Evolutionary conservation across 2,888 invertebrate species (phyloP).

Genomic region (Abscondita cerata): DNA sequence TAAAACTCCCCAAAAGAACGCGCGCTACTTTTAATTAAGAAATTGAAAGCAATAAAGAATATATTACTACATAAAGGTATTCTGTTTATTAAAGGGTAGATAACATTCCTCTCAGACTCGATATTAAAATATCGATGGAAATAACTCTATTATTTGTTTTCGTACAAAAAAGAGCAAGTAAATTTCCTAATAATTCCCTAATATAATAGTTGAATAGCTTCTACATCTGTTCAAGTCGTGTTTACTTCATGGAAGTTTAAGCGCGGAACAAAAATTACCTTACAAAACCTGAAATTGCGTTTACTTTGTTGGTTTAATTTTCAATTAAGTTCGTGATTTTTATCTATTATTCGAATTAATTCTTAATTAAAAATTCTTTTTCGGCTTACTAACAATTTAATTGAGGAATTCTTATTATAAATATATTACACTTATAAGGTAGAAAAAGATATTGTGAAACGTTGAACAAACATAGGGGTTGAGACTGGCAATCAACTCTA

Average conservation of each 20-base stretch:
- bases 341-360: too few species aligned
- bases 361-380: background rate
- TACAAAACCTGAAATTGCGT: background rate
- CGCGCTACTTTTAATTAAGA: slow-evolving; percentile 21
- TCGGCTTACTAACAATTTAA: background rate
- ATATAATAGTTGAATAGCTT: slow-evolving; percentile 40
- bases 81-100: slow-evolving; percentile 39
- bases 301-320: too few species aligned
- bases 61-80: slow-evolving; percentile 36
- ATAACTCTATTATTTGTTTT: slow-evolving; percentile 42
- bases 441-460: slow-evolving; percentile 17
- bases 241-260: slow-evolving; percentile 26
- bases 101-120: slow-evolving; percentile 38
- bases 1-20: too few species aligned
- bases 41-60: slow-evolving; percentile 18
- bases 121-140: slow-evolving; percentile 46
- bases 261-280: slow-evolving; percentile 10
- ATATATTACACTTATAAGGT: slow-evolving; percentile 10
- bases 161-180: slow-evolving; percentile 40
- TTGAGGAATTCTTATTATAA: background rate
- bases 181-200: slow-evolving; percentile 43
- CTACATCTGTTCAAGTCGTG: slow-evolving; percentile 30
- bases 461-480: slow-evolving; percentile 41
- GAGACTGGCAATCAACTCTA: slow-evolving; percentile 57
- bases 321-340: too few species aligned